These are phyloP conservation scores for Oryctolagus cuniculus DNA, from an alignment of 2,113 vertebrate species.

Conservation along the genomic window DNA sequence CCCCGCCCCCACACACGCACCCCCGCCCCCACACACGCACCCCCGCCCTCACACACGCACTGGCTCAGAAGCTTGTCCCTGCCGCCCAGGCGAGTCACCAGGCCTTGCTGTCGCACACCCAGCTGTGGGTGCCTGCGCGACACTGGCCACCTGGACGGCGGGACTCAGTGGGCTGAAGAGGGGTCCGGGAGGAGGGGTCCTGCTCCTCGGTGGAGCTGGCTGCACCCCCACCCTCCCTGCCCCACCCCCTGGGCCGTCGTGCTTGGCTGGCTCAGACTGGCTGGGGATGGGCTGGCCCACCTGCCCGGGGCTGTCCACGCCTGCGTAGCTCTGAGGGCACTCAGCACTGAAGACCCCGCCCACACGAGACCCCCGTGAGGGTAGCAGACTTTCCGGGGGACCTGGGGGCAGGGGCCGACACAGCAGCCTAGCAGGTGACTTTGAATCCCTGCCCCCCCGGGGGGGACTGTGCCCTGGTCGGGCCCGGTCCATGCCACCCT, in stretches of 20 bases:
- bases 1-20: too few species aligned
- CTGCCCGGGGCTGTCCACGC: neutral
- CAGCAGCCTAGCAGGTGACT: neutral
- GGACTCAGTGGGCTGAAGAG: neutral
- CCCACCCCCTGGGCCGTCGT: neutral
- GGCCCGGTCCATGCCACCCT: fast-evolving
- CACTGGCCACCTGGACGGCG: neutral
- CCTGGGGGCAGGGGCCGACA: too few species aligned
- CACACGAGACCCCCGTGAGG: neutral
- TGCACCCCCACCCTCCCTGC: neutral
- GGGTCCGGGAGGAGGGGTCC: neutral
- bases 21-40: neutral
- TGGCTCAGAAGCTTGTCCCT: neutral
- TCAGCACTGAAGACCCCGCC: neutral
- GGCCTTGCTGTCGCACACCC: too few species aligned
- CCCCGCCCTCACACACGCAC: neutral
- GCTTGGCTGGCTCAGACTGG: neutral
- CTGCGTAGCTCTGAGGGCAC: neutral
- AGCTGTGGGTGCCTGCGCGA: too few species aligned
- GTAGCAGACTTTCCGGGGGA: neutral
- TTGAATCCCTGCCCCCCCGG: neutral
- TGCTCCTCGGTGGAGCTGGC: neutral
- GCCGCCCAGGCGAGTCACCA: neutral
- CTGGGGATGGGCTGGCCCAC: neutral
- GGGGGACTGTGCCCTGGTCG: neutral